Evolutionary conservation across 2,797 vertebrate genomes (phyloP).

Genomic region (Smutsia gigantea): DNA sequence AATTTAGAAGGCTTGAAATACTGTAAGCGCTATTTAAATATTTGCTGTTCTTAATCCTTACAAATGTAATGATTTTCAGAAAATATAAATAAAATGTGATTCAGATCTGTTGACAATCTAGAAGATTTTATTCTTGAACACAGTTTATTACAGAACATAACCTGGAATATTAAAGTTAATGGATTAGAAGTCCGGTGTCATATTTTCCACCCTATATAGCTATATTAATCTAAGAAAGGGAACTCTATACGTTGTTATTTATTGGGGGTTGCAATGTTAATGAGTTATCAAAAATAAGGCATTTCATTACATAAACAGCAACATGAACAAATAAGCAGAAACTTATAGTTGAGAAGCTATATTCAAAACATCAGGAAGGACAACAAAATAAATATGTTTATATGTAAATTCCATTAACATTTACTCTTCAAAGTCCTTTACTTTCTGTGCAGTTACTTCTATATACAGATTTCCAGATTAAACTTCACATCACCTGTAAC

Average conservation of each 20-base stretch:
- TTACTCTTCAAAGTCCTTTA: neutral
- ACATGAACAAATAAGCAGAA: neutral
- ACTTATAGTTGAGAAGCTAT: neutral
- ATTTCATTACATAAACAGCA: neutral
- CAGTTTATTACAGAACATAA: neutral
- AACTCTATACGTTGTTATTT: neutral
- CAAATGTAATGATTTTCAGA: neutral
- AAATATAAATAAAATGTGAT: neutral
- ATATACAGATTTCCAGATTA: neutral
- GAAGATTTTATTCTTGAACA: neutral
- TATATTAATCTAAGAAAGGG: neutral
- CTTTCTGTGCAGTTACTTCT: neutral
- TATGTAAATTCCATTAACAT: neutral
- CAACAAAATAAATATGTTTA: neutral
- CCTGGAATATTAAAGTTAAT: neutral
- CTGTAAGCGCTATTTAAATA: neutral
- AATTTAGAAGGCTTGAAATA: neutral
- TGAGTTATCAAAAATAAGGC: neutral
- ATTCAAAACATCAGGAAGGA: neutral
- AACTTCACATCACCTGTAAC: neutral
- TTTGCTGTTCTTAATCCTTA: neutral
- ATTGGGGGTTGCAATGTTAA: neutral
- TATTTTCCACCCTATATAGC: neutral
- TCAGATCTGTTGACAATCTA: neutral
- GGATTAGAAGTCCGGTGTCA: neutral